These are phyloP conservation scores for Acanthoscelides obtectus DNA, from an alignment of 2,888 invertebrate genomes.

Conservation along the genomic window DNA sequence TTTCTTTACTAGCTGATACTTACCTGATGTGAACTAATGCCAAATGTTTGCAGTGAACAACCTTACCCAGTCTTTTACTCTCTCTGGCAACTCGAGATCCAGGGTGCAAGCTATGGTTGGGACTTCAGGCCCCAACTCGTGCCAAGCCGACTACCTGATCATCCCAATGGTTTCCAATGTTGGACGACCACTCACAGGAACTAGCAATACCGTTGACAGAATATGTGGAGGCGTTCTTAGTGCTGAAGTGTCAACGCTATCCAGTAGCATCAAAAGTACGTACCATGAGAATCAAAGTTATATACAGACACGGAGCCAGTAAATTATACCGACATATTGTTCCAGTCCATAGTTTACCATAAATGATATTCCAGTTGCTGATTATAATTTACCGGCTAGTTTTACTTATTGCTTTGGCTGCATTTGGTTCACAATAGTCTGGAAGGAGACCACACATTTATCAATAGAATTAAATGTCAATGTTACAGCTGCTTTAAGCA, in stretches of 20 bases:
- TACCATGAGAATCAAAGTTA: slow-evolving; percentile 28
- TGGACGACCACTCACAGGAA: slow-evolving; percentile 54
- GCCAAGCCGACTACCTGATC: slow-evolving; percentile 74
- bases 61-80: slow-evolving; percentile 67
- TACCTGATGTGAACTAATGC: slow-evolving; percentile 6
- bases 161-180: slow-evolving; percentile 73
- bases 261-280: slow-evolving; percentile 70
- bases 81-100: slow-evolving; percentile 72
- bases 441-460: no score
- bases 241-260: slow-evolving; percentile 64
- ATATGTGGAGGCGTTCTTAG: slow-evolving; percentile 80
- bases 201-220: slow-evolving; percentile 69
- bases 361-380: no score
- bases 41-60: slow-evolving; percentile 58
- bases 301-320: no score
- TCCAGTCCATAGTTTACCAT: no score
- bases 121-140: slow-evolving; percentile 62
- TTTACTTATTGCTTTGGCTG: no score
- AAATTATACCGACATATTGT: no score
- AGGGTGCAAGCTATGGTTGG: slow-evolving; percentile 68
- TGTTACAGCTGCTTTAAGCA: no score
- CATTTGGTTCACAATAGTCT: no score
- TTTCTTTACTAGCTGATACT: no score
- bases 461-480: no score
- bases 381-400: no score